Base-by-base conservation (phyloP, 1,140 invertebrate species). In the Bombus breviceps region DNA sequence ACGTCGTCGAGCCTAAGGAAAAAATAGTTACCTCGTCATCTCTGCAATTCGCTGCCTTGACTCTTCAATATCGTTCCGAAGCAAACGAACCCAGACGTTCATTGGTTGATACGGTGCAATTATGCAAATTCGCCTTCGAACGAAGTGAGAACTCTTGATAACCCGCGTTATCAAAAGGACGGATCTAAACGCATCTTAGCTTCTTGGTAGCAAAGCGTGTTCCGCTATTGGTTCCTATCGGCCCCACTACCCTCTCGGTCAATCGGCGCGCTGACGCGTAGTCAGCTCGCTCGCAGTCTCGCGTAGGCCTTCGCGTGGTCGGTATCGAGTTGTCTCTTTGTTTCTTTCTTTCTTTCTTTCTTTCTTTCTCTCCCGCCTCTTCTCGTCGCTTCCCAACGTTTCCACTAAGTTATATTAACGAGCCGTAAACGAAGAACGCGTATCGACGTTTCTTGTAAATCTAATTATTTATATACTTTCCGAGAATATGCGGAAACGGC, bases 211-310 rank as follows among this genome's bases (percentile, higher is more conserved):
- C 73, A 15, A 32, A 57, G 13, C 43, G 75, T 25, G 57, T 66
- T 34, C 75, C 64, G 43, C 64, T 66, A 91, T 91, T 91, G 89
- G 78, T 41, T 53, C 39, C 32, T 47, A 37, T 32, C 25, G 9
- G 22, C 88, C 88, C 88, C 88, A 89, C 88, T 43, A 39, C 74
- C 32, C 28, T 6, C 25, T 32, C 64, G 62, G 62, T 76, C 81
- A 79, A 81, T 87, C 85, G 84, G 73, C 84, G 81, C 39, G 85
- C 28, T 62, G 85, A 83, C 76, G 62, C 73, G 68, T 37, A 68
- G 53, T 53, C 47, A 28, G 69, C 43, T 34, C n/a, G 39, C 69
- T 77, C n/a, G 57, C 87, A 91, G 90, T 91, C 83, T 90, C 80
- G 87, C 73, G 89, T 91, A 83, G 71, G 73, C 87, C 73, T 76